phyloP scores from a whole-genome alignment of 1,140 invertebrate genomes.

The Goniozus legneri region DNA sequence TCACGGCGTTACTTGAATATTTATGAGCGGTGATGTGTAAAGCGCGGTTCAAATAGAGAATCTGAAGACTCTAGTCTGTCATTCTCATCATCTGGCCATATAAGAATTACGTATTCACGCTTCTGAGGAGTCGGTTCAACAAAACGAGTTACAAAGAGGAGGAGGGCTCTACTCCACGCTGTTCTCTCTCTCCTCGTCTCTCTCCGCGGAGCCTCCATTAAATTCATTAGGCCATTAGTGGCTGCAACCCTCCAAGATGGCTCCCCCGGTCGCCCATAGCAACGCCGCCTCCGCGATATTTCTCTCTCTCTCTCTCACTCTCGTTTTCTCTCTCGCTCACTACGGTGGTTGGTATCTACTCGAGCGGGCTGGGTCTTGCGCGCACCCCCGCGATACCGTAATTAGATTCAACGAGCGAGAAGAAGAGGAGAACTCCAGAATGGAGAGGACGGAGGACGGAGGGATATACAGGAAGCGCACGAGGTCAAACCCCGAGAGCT shows the following conservation, averaged over 20 bases:
- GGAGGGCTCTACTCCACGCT: constrained; percentile 12
- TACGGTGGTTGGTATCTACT: constrained; percentile 13
- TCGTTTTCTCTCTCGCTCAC: neutral
- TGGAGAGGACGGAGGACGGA: neutral
- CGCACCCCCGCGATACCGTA: too few relatives aligned
- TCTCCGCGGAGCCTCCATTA: constrained; percentile 50
- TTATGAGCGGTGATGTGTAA: neutral
- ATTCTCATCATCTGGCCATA: neutral
- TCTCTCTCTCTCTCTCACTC: constrained; percentile 2
- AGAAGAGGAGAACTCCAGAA: constrained; percentile 20
- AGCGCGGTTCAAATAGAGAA: neutral
- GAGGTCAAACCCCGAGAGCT: too few relatives aligned
- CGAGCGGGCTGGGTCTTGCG: constrained; percentile 26
- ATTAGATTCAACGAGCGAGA: constrained; percentile 42
- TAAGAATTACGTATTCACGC: too few relatives aligned
- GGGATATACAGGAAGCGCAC: too few relatives aligned
- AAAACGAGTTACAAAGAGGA: too few relatives aligned
- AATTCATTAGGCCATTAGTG: constrained; percentile 58
- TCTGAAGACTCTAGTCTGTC: constrained; percentile 8
- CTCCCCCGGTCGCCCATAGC: constrained; percentile 52
- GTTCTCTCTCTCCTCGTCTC: constrained; percentile 24
- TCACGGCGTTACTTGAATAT: too few relatives aligned
- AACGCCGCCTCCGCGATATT: constrained; percentile 28
- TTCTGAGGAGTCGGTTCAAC: too few relatives aligned
- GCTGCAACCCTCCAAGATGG: constrained; percentile 56